phyloP scores from a whole-genome alignment of 2,888 invertebrate species.

The Cosmia trapezina region DNA sequence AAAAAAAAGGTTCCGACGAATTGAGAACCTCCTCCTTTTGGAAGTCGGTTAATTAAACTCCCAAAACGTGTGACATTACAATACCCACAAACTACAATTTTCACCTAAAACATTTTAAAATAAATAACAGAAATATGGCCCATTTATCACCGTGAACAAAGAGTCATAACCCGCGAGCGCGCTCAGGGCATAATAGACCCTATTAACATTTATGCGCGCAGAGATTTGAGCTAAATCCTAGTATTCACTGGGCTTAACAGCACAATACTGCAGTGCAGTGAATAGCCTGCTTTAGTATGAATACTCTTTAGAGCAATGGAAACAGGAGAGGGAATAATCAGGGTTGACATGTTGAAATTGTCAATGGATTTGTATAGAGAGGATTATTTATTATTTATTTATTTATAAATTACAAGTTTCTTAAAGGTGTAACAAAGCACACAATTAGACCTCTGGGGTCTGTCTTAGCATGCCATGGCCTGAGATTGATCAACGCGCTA shows the following conservation, averaged over 20 bases:
- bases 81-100: conserved; percentile 1
- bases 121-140: conserved; percentile 27
- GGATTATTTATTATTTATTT: too few species aligned
- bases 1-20: too few species aligned
- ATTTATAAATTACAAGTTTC: too few species aligned
- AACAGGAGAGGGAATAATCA: conserved; percentile 13
- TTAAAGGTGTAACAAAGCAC: too few species aligned
- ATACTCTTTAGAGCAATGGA: conserved; percentile 30
- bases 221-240: conserved; percentile 53
- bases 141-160: conserved; percentile 57
- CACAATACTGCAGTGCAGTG: conserved; percentile 55
- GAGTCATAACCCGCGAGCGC: conserved; percentile 31
- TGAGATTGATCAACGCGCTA: too few species aligned
- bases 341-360: conserved; percentile 4
- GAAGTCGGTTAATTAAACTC: background rate
- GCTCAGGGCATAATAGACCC: conserved; percentile 26
- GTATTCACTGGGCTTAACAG: conserved; percentile 51
- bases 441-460: too few species aligned
- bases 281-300: conserved; percentile 37
- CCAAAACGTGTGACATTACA: background rate
- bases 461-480: too few species aligned
- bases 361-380: conserved; percentile 10
- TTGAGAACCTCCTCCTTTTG: too few species aligned
- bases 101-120: conserved; percentile 5
- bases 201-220: conserved; percentile 53